Percentiles rank a stretch among this genome's conserved stretches.
phyloP scores from a whole-genome alignment of 1,140 invertebrate species.

The Liolophura sinensis region DNA sequence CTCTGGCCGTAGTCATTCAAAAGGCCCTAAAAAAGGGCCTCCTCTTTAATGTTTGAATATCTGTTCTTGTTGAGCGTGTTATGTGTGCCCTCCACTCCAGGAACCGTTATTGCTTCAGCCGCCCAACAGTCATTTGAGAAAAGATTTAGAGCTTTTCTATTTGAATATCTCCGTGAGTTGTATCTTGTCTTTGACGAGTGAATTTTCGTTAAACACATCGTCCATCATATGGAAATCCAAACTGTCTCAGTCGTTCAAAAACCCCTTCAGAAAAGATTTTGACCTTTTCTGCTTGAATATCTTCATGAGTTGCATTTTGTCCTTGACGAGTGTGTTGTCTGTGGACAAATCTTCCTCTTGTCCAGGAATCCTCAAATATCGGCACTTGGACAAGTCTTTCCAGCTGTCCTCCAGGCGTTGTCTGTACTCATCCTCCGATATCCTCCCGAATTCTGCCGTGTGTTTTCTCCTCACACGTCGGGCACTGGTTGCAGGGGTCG shows the following conservation, averaged over 20 bases:
- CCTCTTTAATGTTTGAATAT: too few relatives aligned
- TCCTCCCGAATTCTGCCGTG: not conserved
- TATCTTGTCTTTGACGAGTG: conserved; percentile 29
- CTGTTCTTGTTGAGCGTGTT: too few relatives aligned
- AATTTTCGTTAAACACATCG: conserved; percentile 34
- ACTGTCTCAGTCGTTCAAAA: conserved; percentile 37
- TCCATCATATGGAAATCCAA: conserved; percentile 27
- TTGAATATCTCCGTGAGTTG: too few relatives aligned
- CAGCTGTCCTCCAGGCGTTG: conserved; percentile 29
- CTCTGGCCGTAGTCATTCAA: too few relatives aligned
- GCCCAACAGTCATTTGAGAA: conserved; percentile 31
- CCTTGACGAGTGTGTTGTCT: conserved; percentile 31
- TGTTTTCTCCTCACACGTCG: not conserved
- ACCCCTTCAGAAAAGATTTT: conserved; percentile 19
- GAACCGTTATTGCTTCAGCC: conserved; percentile 32
- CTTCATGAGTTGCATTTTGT: conserved; percentile 13
- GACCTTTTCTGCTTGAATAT: too few relatives aligned
- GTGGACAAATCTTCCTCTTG: conserved; percentile 36
- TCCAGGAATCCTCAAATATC: conserved; percentile 33
- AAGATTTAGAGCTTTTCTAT: too few relatives aligned
- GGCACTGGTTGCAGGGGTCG: too few relatives aligned
- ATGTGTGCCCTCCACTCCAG: too few relatives aligned
- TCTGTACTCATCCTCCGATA: conserved; percentile 36
- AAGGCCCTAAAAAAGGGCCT: too few relatives aligned
- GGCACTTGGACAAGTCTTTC: conserved; percentile 39